Evolutionary conservation across 2,113 vertebrate species (phyloP), one percentile per base, ranked within the genome.

Genomic region (Mormyrus iriodes): DNA sequence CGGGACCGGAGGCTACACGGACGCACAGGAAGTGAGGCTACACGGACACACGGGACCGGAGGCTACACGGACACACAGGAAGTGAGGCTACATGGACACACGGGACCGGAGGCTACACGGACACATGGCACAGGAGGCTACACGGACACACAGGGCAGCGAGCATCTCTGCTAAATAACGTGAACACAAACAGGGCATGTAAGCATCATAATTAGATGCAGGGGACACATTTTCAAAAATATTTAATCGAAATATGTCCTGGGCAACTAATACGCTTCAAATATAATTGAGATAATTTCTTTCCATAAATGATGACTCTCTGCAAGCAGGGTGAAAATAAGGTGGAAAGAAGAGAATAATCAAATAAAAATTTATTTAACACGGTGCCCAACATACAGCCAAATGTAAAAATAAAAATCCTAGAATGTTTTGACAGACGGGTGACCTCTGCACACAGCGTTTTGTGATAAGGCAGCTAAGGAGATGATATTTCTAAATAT

Each of bases 91-190:
- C 9, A 31, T 0, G 0, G 3, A 69, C 21, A 8, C 17, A 42
- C n/a, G 0, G 24, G 1, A 19, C 0, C 19, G 0, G 24, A n/a
- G 58, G 24, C 17, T 55, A 55, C 13, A 55, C 3, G 3, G 52
- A 55, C 46, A 48, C 21, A 0, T 2, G 2, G 2, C 5, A 21
- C 0, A 21, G 0, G 55, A 58, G 6, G 55, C 21, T 55, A 55
- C 19, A 2, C 0, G 0, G 21, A 24, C 0, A 24, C 53, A 7
- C 5, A 0, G 53, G 13, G 27, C 2, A 31, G 9, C 69, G 1
- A 1, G 27, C 4, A 73, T 39, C 69, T 35, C 31, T 17, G n/a
- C 61, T 3, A 65, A 12, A 31, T 65, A 27, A 27, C 27, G n/a
- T 0, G 12, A 65, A 65, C 61, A 13, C n/a, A 69, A 69, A 31